phyloP scores from a whole-genome alignment of 2,888 invertebrate genomes.

The Saturnia japonica region DNA sequence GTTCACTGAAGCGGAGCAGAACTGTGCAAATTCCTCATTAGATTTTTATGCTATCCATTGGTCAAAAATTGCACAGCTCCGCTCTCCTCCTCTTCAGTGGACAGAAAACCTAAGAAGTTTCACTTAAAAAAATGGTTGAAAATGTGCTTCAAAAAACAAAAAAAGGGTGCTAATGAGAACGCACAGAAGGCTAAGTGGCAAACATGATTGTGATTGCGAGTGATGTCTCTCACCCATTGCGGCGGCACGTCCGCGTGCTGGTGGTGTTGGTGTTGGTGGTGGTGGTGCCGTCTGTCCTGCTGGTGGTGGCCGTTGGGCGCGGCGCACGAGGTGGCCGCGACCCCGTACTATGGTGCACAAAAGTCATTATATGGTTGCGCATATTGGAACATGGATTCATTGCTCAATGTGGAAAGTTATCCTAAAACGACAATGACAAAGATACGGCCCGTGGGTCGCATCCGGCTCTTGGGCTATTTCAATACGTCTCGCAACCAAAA shows the following conservation, averaged over 20 bases:
- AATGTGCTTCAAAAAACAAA: not conserved
- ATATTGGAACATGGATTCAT: not conserved
- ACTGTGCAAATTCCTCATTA: too few relatives aligned
- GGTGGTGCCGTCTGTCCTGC: slow-evolving; percentile 67
- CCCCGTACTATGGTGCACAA: slow-evolving; percentile 66
- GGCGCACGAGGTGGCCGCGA: slow-evolving; percentile 79
- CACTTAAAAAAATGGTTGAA: too few relatives aligned
- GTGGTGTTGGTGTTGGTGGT: slow-evolving; percentile 68
- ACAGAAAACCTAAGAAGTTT: not conserved
- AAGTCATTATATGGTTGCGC: slow-evolving; percentile 14
- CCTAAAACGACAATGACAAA: too few relatives aligned
- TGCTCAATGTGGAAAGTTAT: too few relatives aligned
- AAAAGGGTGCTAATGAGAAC: not conserved
- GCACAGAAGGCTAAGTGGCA: slow-evolving; percentile 5
- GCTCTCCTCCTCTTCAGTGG: too few relatives aligned
- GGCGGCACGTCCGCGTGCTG: slow-evolving; percentile 79
- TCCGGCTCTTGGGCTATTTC: too few relatives aligned
- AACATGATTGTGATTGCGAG: slow-evolving; percentile 10
- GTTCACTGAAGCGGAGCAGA: too few relatives aligned
- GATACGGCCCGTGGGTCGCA: too few relatives aligned
- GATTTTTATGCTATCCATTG: too few relatives aligned
- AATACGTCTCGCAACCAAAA: too few relatives aligned
- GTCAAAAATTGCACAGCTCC: too few relatives aligned
- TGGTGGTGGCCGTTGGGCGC: slow-evolving; percentile 76
- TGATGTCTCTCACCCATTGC: slow-evolving; percentile 61